phyloP scores from a whole-genome alignment of 1,140 invertebrate species.

The Psix sp. region DNA sequence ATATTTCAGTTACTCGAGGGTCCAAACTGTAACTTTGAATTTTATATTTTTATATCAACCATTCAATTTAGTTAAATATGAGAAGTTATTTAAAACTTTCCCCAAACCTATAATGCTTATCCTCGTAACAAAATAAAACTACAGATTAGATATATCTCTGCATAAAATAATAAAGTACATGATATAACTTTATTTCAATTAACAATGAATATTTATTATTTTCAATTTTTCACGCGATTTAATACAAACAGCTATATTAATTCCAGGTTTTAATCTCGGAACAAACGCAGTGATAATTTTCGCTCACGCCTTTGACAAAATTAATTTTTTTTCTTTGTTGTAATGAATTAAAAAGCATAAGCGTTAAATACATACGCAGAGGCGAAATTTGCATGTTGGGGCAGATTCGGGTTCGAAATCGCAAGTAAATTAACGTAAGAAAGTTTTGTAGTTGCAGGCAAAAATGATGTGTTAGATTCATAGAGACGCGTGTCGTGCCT shows the following conservation, averaged over 20 bases:
- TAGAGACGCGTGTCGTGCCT: constrained; percentile 42
- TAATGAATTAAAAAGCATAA: constrained; percentile 28
- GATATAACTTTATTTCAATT: too few species aligned
- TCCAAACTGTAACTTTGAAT: background rate
- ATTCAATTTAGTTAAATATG: too few species aligned
- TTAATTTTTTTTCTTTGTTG: constrained; percentile 23
- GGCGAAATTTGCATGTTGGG: constrained; percentile 28
- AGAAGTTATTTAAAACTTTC: too few species aligned
- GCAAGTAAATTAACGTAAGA: constrained; percentile 47
- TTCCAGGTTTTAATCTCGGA: too few species aligned
- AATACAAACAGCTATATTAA: too few species aligned
- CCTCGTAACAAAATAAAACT: too few species aligned
- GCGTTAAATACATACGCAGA: constrained; percentile 14
- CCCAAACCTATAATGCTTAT: too few species aligned
- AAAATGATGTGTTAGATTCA: constrained; percentile 50
- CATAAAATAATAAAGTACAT: too few species aligned
- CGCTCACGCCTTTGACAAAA: constrained; percentile 9
- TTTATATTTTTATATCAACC: background rate
- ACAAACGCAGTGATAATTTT: too few species aligned
- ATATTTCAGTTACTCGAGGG: constrained; percentile 34
- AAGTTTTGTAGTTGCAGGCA: constrained; percentile 29
- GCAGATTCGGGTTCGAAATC: constrained; percentile 7
- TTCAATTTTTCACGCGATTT: too few species aligned
- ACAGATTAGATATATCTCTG: too few species aligned
- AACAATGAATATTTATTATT: too few species aligned